A percentile compares a stretch with the other conserved stretches of the same genome.
Evolutionary conservation across 2,113 vertebrate genomes (phyloP).

Genomic region (Leiothrix lutea): DNA sequence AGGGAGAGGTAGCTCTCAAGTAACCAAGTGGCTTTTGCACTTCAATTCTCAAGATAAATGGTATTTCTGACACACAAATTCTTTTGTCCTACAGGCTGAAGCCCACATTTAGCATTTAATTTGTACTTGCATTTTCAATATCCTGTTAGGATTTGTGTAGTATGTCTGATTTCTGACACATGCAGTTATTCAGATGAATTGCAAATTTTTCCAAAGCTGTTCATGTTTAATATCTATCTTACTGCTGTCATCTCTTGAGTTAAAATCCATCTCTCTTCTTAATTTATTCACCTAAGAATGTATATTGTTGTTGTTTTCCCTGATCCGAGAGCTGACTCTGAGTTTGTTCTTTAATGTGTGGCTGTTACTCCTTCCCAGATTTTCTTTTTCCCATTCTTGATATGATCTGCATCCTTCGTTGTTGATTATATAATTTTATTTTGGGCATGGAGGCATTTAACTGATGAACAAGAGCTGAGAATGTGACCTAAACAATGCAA

Average conservation of each 20-base stretch:
- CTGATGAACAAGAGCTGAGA: not conserved
- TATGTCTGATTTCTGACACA: not conserved
- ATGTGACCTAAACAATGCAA: not conserved
- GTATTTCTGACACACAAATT: not conserved
- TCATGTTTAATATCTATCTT: not conserved
- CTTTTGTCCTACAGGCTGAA: not conserved
- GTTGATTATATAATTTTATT: not conserved
- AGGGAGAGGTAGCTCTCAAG: not conserved
- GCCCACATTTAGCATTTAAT: not conserved
- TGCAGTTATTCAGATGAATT: not conserved
- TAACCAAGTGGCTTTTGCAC: not conserved
- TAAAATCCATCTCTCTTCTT: not conserved
- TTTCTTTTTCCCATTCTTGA: not conserved
- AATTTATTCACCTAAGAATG: not conserved
- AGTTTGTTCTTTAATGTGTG: not conserved
- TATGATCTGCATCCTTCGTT: not conserved
- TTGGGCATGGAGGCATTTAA: not conserved
- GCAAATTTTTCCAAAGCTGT: not conserved
- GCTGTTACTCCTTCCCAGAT: not conserved
- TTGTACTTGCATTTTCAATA: conserved; percentile 12
- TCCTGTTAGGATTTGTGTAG: not conserved
- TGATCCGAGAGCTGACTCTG: not conserved
- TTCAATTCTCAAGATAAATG: not conserved
- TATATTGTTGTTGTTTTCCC: not conserved
- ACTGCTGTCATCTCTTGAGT: not conserved